Conservation (phyloP, 2,888 invertebrate genomes). For the Sturmia bella region DNA sequence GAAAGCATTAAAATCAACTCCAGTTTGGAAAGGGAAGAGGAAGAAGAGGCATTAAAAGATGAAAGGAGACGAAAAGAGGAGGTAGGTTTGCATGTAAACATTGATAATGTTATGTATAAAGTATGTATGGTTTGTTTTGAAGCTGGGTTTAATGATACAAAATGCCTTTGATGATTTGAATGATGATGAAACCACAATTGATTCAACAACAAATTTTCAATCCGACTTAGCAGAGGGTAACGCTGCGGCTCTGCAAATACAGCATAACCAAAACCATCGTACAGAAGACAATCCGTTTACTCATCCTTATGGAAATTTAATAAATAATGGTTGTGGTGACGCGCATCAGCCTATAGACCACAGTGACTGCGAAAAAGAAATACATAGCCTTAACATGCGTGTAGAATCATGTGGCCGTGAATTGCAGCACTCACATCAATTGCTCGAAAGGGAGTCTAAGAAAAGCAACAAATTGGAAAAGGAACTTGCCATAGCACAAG, state of each 20-base stretch:
- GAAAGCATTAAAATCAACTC: conserved; percentile 86
- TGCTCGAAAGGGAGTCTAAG: conserved; percentile 74
- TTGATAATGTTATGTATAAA: not conserved
- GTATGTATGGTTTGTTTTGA: not conserved
- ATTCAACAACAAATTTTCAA: conserved; percentile 82
- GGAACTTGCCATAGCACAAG: conserved; percentile 84
- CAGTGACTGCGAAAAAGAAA: conserved; percentile 69
- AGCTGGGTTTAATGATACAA: conserved; percentile 86
- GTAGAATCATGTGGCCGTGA: conserved; percentile 83
- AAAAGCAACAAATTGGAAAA: conserved; percentile 82
- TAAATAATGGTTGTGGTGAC: conserved; percentile 8
- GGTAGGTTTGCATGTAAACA: conserved; percentile 80
- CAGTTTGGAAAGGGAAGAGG: conserved; percentile 85
- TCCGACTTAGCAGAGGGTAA: conserved; percentile 70
- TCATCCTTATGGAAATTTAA: conserved; percentile 41
- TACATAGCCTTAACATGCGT: conserved; percentile 76
- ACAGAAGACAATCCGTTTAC: conserved; percentile 8
- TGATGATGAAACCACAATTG: conserved; percentile 86
- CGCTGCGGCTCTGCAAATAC: conserved; percentile 3
- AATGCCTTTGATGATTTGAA: conserved; percentile 88
- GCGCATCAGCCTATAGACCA: conserved; percentile 13
- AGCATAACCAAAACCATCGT: conserved; percentile 30
- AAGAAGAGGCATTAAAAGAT: conserved; percentile 88
- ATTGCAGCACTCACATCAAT: conserved; percentile 82
- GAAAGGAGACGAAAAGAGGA: conserved; percentile 86